Percentiles rank a stretch among this genome's conserved stretches.
These are phyloP conservation scores for Rhizomys pruinosus DNA, from an alignment of 2,113 vertebrate species.

Conservation along the genomic window DNA sequence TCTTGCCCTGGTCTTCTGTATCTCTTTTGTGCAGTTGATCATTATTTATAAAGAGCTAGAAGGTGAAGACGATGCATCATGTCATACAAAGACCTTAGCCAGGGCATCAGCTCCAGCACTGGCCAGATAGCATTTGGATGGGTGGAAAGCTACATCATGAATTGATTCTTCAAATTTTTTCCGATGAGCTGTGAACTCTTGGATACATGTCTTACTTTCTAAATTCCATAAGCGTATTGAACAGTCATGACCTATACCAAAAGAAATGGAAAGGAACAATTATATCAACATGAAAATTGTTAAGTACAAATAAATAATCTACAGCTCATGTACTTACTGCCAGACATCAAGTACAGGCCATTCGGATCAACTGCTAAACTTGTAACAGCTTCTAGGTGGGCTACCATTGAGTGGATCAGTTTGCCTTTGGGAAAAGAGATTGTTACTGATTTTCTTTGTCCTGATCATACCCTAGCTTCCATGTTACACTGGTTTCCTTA, in stretches of 20 bases:
- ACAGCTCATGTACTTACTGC: constrained; percentile 92
- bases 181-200: constrained; percentile 99
- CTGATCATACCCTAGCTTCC: not conserved
- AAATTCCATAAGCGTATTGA: constrained; percentile 99
- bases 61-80: constrained; percentile 81
- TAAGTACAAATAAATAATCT: constrained; percentile 64
- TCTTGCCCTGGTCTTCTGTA: constrained; percentile 78
- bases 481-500: not conserved
- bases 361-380: constrained; percentile 99
- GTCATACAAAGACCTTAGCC: constrained; percentile 99
- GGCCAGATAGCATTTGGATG: constrained; percentile 98
- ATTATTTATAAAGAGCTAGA: constrained; percentile 89
- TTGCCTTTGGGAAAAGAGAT: constrained; percentile 89
- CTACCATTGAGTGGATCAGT: constrained; percentile 98
- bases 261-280: constrained; percentile 66
- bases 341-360: constrained; percentile 99
- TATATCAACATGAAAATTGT: constrained; percentile 52
- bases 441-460: constrained; percentile 46
- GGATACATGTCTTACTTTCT: constrained; percentile 99
- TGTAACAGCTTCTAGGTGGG: constrained; percentile 98
- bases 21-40: constrained; percentile 88
- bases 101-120: constrained; percentile 98
- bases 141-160: constrained; percentile 98
- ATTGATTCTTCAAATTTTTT: constrained; percentile 99
- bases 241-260: constrained; percentile 95